A percentile compares a stretch with the other conserved stretches of the same genome.
Conservation (phyloP, 2,797 vertebrate species). For the Onychomys arenicola region DNA sequence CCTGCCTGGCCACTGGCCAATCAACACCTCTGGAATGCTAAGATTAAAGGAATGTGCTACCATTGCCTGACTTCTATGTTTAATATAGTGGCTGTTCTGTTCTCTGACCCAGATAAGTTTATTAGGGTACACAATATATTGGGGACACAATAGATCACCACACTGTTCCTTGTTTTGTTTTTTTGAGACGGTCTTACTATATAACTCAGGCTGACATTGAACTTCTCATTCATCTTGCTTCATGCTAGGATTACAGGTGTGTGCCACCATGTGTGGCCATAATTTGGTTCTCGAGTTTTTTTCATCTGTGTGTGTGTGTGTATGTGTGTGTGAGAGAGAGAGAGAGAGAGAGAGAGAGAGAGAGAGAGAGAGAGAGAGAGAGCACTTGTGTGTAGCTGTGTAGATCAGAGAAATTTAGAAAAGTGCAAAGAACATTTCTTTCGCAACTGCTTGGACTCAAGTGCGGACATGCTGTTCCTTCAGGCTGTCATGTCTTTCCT, state of each 20-base stretch:
- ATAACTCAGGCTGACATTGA: neutral
- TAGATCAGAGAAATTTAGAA: neutral
- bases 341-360: too few relatives aligned
- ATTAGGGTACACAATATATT: too few relatives aligned
- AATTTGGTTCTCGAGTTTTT: neutral
- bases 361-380: too few relatives aligned
- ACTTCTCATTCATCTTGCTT: neutral
- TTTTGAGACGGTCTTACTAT: neutral
- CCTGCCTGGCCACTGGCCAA: too few relatives aligned
- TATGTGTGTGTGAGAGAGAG: neutral
- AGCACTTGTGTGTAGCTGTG: fast-evolving
- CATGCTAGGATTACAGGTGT: neutral
- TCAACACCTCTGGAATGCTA: too few relatives aligned
- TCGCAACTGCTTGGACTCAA: slow-evolving; percentile 67
- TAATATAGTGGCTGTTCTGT: too few relatives aligned
- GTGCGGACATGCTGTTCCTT: slow-evolving; percentile 49
- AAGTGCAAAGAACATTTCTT: slow-evolving; percentile 61
- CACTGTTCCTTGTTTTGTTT: neutral
- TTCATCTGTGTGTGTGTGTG: neutral
- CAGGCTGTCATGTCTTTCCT: slow-evolving; percentile 5
- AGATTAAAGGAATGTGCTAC: too few relatives aligned
- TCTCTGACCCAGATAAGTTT: too few relatives aligned
- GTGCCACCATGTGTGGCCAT: neutral
- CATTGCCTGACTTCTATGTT: too few relatives aligned
- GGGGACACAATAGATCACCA: too few relatives aligned